These are phyloP conservation scores for Kradibia gibbosae DNA, from an alignment of 1,140 invertebrate species.

Conservation along the genomic window DNA sequence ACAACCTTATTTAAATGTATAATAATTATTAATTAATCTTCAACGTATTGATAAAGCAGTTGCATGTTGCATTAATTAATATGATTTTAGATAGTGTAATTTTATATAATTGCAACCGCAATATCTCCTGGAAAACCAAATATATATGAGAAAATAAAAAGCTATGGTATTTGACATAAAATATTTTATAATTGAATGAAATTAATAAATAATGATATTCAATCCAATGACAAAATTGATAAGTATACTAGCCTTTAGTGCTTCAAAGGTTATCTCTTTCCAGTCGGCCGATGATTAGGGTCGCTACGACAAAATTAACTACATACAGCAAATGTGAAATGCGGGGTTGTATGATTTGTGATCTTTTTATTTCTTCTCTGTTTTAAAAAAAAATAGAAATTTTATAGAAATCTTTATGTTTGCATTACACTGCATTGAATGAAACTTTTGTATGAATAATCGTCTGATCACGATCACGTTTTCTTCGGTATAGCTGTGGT, in stretches of 20 bases:
- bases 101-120: background rate
- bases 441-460: background rate
- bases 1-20: background rate
- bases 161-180: background rate
- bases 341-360: background rate
- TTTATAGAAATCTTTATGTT: background rate
- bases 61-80: background rate
- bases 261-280: conserved; percentile 1
- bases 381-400: background rate
- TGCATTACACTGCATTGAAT: background rate
- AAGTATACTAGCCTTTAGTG: background rate
- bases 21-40: background rate
- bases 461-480: background rate
- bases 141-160: background rate
- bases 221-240: background rate
- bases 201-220: background rate
- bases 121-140: background rate
- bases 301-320: background rate
- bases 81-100: background rate
- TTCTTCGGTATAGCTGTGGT: background rate
- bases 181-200: background rate
- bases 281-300: background rate
- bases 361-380: background rate
- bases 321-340: background rate
- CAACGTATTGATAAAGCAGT: background rate